These are phyloP conservation scores for Carettochelys insculpta DNA, from an alignment of 2,113 vertebrate genomes.

Conservation along the genomic window DNA sequence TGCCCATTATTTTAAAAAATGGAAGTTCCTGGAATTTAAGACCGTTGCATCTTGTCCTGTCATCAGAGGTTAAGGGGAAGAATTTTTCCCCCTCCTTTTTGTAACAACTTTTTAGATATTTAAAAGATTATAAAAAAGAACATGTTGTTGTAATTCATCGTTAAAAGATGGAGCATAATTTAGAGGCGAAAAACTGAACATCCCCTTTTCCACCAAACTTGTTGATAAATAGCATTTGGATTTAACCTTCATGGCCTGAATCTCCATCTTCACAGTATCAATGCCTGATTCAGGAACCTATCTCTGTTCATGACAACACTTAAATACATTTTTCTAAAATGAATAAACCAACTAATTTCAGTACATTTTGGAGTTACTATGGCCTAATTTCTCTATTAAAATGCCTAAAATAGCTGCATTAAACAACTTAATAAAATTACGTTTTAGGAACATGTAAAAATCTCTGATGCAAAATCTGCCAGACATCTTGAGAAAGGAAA, in stretches of 20 bases:
- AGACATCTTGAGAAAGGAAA: too few species aligned
- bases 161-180: not conserved
- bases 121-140: not conserved
- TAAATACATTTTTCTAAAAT: not conserved
- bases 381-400: conserved; percentile 21
- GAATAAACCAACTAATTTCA: conserved; percentile 5
- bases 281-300: not conserved
- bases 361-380: not conserved
- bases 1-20: too few species aligned
- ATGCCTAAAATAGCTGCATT: not conserved
- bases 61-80: too few species aligned
- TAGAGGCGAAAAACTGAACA: not conserved
- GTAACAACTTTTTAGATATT: too few species aligned
- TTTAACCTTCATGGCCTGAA: not conserved
- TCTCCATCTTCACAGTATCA: not conserved
- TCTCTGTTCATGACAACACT: not conserved
- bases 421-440: not conserved
- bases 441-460: not conserved
- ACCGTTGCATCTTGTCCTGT: too few species aligned
- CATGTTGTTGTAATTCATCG: not conserved
- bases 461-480: not conserved
- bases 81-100: too few species aligned
- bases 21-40: too few species aligned
- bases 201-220: not conserved
- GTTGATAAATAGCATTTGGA: not conserved